These are phyloP conservation scores for Peromyscus polionotus DNA, from an alignment of 2,113 vertebrate genomes.

Conservation along the genomic window DNA sequence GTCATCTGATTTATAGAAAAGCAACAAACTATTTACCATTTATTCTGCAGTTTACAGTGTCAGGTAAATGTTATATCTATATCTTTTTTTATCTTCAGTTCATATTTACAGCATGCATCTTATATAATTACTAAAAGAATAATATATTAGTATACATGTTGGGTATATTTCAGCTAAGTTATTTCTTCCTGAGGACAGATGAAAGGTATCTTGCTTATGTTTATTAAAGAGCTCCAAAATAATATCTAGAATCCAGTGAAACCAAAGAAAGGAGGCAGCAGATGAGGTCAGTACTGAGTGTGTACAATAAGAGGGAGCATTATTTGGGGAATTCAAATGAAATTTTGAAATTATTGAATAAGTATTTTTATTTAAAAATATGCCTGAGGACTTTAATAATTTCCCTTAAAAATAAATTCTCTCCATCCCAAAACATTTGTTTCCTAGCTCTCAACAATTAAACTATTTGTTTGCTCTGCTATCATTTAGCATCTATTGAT, in stretches of 20 bases:
- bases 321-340: background rate
- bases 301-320: background rate
- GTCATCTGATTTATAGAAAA: background rate
- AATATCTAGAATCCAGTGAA: background rate
- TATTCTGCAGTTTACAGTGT: background rate
- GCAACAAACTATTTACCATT: background rate
- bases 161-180: background rate
- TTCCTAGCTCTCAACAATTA: background rate
- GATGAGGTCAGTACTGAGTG: background rate
- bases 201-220: background rate
- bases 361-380: background rate
- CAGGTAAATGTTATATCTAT: background rate
- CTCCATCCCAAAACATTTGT: background rate
- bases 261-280: background rate
- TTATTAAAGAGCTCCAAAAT: background rate
- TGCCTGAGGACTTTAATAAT: background rate
- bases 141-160: background rate
- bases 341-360: background rate
- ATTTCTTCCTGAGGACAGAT: background rate
- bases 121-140: constrained; percentile 5
- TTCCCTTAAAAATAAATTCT: background rate
- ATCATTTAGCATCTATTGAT: background rate
- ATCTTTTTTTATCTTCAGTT: background rate
- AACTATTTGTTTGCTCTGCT: background rate
- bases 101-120: background rate